phyloP scores from a whole-genome alignment of 1,140 invertebrate genomes.

The Drosophila mojavensis region DNA sequence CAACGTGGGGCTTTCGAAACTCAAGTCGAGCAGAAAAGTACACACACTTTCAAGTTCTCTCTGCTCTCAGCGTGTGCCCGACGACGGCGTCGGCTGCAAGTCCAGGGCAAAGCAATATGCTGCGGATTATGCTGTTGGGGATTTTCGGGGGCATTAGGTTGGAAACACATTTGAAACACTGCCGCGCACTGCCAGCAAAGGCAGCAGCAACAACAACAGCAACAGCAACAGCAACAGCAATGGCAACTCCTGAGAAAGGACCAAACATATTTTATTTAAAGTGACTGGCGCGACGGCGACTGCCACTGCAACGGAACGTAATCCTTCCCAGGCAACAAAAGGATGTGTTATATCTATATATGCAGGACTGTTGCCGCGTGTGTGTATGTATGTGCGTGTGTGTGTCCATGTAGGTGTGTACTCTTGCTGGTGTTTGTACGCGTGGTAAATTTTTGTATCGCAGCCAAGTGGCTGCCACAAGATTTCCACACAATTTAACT shows the following conservation, averaged over 20 bases:
- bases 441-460: slow-evolving; percentile 58
- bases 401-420: not conserved
- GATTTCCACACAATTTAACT: slow-evolving; percentile 82
- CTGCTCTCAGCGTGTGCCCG: not conserved
- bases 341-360: slow-evolving; percentile 48
- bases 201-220: not conserved
- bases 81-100: slow-evolving; percentile 21
- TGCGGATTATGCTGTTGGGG: slow-evolving; percentile 71
- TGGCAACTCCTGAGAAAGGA: slow-evolving; percentile 54
- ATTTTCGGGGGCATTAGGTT: slow-evolving; percentile 82
- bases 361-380: slow-evolving; percentile 9
- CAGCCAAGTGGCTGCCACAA: slow-evolving; percentile 61
- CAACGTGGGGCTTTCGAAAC: slow-evolving; percentile 70
- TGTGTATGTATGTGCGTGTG: slow-evolving; percentile 3
- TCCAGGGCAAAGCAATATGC: slow-evolving; percentile 77
- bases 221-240: not conserved
- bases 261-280: slow-evolving; percentile 81
- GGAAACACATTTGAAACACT: slow-evolving; percentile 81
- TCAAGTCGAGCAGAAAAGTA: slow-evolving; percentile 82
- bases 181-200: slow-evolving; percentile 43
- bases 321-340: slow-evolving; percentile 68
- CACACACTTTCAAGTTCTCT: slow-evolving; percentile 73
- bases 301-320: slow-evolving; percentile 63
- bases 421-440: slow-evolving; percentile 1
- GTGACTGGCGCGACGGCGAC: slow-evolving; percentile 70